Conservation (phyloP, 1,140 invertebrate genomes). For the Saccostrea cuccullata region DNA sequence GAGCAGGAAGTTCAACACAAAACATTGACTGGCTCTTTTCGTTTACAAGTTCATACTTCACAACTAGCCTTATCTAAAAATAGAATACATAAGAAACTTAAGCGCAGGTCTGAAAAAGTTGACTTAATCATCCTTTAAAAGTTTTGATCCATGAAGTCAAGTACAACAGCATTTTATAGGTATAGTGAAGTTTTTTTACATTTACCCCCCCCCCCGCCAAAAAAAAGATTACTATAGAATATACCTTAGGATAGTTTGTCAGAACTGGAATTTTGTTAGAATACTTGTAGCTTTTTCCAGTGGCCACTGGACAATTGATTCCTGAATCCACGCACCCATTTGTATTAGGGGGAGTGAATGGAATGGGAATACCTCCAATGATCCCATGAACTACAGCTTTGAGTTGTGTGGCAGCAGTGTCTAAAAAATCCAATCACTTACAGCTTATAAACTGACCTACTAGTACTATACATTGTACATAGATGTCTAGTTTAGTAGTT, state of each 20-base stretch:
- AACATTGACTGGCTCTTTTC: slow-evolving; percentile 8
- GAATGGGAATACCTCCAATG: slow-evolving; percentile 32
- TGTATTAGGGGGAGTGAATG: slow-evolving; percentile 28
- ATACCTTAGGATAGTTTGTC: slow-evolving; percentile 43
- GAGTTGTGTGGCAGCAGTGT: neutral
- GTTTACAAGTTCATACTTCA: neutral
- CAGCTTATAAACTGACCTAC: too few species aligned
- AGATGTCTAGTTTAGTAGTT: too few species aligned
- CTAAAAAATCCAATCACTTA: neutral
- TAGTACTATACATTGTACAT: too few species aligned
- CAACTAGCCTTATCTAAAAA: slow-evolving; percentile 15
- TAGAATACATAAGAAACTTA: neutral
- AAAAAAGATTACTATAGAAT: too few species aligned
- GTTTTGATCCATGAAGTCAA: too few species aligned
- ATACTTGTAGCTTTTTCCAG: slow-evolving; percentile 34
- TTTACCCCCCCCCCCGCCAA: too few species aligned
- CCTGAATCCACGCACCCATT: slow-evolving; percentile 50
- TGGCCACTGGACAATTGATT: slow-evolving; percentile 19
- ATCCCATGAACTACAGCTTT: slow-evolving; percentile 48
- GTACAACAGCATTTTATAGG: too few species aligned
- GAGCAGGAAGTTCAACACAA: neutral
- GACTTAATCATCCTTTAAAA: too few species aligned
- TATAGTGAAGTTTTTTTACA: too few species aligned
- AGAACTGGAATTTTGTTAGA: slow-evolving; percentile 36
- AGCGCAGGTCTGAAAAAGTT: too few species aligned